These are phyloP conservation scores for Alces alces DNA, from an alignment of 2,113 vertebrate genomes.

Conservation along the genomic window DNA sequence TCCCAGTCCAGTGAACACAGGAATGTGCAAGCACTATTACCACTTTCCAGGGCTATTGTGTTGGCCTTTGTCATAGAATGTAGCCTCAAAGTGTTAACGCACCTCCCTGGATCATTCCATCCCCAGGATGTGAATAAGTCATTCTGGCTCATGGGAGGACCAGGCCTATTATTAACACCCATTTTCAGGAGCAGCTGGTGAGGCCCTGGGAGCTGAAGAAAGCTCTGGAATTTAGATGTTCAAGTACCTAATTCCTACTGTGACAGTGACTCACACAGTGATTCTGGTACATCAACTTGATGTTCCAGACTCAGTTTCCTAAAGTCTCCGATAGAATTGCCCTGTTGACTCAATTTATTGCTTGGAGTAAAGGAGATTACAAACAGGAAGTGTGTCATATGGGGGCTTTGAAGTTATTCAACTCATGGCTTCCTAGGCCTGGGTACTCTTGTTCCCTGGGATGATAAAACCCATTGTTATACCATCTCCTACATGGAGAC, in stretches of 20 bases:
- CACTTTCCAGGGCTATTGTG: neutral
- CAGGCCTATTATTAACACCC: constrained; percentile 40
- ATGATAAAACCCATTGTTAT: constrained; percentile 54
- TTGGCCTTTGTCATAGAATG: neutral
- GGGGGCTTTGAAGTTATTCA: neutral
- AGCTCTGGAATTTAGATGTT: constrained; percentile 38
- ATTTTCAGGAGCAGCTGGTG: constrained; percentile 4
- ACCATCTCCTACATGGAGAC: constrained; percentile 42
- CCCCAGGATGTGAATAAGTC: constrained; percentile 34
- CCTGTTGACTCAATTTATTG: constrained; percentile 41
- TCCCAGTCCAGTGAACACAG: neutral
- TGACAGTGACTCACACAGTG: constrained; percentile 48
- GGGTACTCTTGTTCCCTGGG: constrained; percentile 24
- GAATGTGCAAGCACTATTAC: neutral
- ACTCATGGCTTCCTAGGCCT: constrained; percentile 22
- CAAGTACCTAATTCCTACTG: constrained; percentile 14
- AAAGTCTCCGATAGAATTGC: neutral
- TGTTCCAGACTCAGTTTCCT: constrained; percentile 46
- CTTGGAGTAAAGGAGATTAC: constrained; percentile 23
- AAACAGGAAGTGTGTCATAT: constrained; percentile 33
- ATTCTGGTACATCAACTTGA: neutral
- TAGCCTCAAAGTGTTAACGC: neutral
- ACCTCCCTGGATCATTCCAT: constrained; percentile 3
- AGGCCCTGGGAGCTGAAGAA: constrained; percentile 47
- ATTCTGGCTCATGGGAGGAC: neutral